Percentiles rank a stretch among this genome's conserved stretches.
Conservation (phyloP, 2,113 vertebrate species). For the Tenrec ecaudatus region DNA sequence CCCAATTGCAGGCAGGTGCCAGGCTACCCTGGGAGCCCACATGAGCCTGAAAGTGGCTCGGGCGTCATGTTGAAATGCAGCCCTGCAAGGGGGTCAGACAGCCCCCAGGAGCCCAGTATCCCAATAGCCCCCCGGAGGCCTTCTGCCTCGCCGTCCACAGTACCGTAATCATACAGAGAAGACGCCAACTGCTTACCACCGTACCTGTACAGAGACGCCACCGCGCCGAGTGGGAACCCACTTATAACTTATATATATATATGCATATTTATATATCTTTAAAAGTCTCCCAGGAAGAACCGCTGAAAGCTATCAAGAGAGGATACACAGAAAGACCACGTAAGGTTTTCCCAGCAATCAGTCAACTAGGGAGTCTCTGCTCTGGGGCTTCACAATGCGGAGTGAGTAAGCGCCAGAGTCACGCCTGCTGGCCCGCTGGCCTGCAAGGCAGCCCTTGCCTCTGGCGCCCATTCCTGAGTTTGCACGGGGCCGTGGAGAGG, state of each 20-base stretch:
- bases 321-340: conserved; percentile 67
- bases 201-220: conserved; percentile 82
- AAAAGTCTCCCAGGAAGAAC: conserved; percentile 76
- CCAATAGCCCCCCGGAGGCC: conserved; percentile 9
- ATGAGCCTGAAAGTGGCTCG: neutral
- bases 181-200: conserved; percentile 78
- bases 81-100: neutral
- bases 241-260: conserved; percentile 80
- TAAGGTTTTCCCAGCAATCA: conserved; percentile 72
- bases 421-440: too few relatives aligned
- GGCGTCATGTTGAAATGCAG: conserved; percentile 8
- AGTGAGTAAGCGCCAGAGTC: conserved; percentile 76
- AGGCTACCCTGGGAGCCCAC: conserved; percentile 34
- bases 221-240: conserved; percentile 70
- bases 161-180: conserved; percentile 84
- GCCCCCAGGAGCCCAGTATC: neutral
- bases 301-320: conserved; percentile 74
- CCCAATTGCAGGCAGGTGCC: conserved; percentile 20
- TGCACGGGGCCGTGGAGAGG: conserved; percentile 83
- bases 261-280: conserved; percentile 76
- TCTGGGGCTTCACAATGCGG: conserved; percentile 73
- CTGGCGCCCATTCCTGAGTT: conserved; percentile 85
- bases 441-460: conserved; percentile 69
- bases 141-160: conserved; percentile 68
- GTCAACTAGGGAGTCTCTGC: conserved; percentile 66